Base-by-base conservation (phyloP, 1,140 invertebrate species). In the Lordiphosa stackelbergi region DNA sequence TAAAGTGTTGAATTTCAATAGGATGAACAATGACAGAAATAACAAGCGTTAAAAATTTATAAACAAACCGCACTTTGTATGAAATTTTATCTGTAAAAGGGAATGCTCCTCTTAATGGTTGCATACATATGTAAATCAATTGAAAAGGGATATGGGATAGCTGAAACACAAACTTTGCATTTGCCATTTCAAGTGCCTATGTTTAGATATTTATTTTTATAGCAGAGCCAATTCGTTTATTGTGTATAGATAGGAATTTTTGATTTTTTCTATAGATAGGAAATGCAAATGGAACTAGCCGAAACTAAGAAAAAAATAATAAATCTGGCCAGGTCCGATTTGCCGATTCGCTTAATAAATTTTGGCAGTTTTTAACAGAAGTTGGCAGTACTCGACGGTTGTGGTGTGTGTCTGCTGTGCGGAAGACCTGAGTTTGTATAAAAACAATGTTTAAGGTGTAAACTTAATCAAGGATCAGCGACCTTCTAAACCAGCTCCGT, bases 1-100 rank as follows among this genome's bases (percentile, higher is more conserved):
- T 59, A 56, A 65, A 54, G 45, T 68, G 59, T 71, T 59, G 64
- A 72, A 58, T 72, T 65, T 64, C 47, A 52, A 54, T 53, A 40
- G 22, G 51, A 66, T 46, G 43, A 57, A 58, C 53, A 54, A 45
- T 46, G 34, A 53, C 49, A 51, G 49, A 48, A 40, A 53, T 42
- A 47, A 61, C 49, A 57, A 62, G 57, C 37, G 47, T 46, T 47
- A 34, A 45, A 31, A 65, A 69, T 69, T 47, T 12, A 75, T 66
- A 66, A 73, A 63, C 58, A 66, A 66, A 78, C 52, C 31, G 34
- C 38, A 35, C 31, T 28, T 46, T 46, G 48, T 48, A 45, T 12
- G 12, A 35, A 45, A 38, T 28, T 19, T 45, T 7, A 37, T 43
- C 24, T 13, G 24, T n/a, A 2, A 46, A 46, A 46, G 12, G 43